Percentiles rank a stretch among this genome's conserved stretches.
Evolutionary conservation across 2,888 invertebrate species (phyloP).

Genomic region (Melanotus villosus): DNA sequence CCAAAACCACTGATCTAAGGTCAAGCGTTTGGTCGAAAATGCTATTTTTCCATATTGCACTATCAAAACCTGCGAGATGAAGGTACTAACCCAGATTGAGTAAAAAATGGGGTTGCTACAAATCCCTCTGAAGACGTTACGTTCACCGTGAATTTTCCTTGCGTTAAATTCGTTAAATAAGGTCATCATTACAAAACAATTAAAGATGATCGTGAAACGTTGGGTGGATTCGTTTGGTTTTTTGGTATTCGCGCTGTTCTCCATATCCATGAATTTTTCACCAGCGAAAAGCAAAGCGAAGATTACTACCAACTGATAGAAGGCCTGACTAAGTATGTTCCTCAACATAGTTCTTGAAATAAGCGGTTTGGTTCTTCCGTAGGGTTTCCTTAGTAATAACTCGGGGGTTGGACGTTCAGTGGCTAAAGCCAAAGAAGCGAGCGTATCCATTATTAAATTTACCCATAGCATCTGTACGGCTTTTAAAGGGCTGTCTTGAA

Average conservation of each 20-base stretch:
- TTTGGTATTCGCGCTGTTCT: slow-evolving; percentile 85
- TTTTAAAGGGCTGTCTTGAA: slow-evolving; percentile 97
- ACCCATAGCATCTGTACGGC: slow-evolving; percentile 99
- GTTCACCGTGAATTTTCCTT: slow-evolving; percentile 98
- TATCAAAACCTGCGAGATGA: slow-evolving; percentile 92
- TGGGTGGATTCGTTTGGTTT: slow-evolving; percentile 88
- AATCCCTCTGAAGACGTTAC: slow-evolving; percentile 97
- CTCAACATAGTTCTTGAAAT: slow-evolving; percentile 99
- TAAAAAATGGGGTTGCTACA: slow-evolving; percentile 99
- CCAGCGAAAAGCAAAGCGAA: slow-evolving; percentile 95
- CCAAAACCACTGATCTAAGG: slow-evolving; percentile 98
- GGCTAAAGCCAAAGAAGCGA: slow-evolving; percentile 96
- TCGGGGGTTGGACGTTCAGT: slow-evolving; percentile 97
- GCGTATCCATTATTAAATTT: slow-evolving; percentile 98
- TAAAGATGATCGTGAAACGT: slow-evolving; percentile 99
- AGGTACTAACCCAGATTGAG: slow-evolving; percentile 97
- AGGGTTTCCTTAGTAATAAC: slow-evolving; percentile 93
- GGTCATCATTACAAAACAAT: slow-evolving; percentile 99
- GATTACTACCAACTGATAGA: slow-evolving; percentile 96
- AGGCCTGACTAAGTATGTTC: slow-evolving; percentile 97
- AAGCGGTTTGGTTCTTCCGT: slow-evolving; percentile 97
- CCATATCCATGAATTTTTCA: slow-evolving; percentile 94
- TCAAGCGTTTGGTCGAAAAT: slow-evolving; percentile 93
- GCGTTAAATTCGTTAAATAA: slow-evolving; percentile 99
- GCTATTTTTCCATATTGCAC: slow-evolving; percentile 98